Conservation (phyloP, 2,888 invertebrate genomes). For the Odontothrips loti region DNA sequence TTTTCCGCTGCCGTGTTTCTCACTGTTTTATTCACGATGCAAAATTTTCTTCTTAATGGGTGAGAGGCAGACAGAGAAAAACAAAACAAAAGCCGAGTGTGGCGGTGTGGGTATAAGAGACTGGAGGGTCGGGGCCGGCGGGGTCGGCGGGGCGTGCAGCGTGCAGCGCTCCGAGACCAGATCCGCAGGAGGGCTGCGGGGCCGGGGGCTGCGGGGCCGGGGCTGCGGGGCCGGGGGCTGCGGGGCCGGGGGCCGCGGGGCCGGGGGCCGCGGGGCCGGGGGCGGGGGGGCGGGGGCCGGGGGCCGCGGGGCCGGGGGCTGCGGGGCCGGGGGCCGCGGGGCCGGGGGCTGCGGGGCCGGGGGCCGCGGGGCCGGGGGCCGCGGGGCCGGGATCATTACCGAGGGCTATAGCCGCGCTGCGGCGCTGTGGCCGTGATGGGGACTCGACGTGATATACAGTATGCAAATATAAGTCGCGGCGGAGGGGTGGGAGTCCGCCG, state of each 20-base stretch:
- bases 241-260: background rate
- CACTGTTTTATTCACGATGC: too few species aligned
- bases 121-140: background rate
- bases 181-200: background rate
- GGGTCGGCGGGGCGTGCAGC: background rate
- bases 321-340: background rate
- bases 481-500: background rate
- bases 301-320: background rate
- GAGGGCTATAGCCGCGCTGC: background rate
- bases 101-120: too few species aligned
- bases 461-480: slow-evolving; percentile 16
- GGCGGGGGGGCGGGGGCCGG: background rate
- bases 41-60: background rate
- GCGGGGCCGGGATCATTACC: background rate
- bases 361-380: background rate
- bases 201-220: background rate
- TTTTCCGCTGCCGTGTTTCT: too few species aligned
- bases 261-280: background rate
- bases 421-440: background rate
- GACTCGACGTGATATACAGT: slow-evolving; percentile 13
- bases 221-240: background rate
- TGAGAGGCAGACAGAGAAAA: background rate
- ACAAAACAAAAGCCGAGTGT: background rate
- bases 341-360: background rate
- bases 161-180: background rate